Percentiles rank a stretch among this genome's conserved stretches.
These are phyloP conservation scores for Apamea epomidion DNA, from an alignment of 2,888 invertebrate species.

Conservation along the genomic window DNA sequence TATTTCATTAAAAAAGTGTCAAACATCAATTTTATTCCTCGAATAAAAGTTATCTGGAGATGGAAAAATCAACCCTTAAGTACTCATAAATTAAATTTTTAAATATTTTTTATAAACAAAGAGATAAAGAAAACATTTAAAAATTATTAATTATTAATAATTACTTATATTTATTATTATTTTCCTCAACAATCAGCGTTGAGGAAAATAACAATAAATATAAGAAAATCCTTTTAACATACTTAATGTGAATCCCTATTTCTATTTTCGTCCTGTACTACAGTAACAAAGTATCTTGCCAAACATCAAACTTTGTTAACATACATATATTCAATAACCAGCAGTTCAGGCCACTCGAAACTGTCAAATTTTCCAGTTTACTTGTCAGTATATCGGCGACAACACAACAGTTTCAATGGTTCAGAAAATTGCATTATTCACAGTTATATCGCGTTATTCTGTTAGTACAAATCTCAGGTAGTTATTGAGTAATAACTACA, in stretches of 20 bases:
- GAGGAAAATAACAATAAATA: background rate
- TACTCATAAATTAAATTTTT: too few relatives aligned
- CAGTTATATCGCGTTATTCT: background rate
- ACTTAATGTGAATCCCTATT: background rate
- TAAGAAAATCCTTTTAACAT: background rate
- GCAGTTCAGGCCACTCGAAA: too few relatives aligned
- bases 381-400: background rate
- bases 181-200: constrained; percentile 10
- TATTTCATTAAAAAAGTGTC: too few relatives aligned
- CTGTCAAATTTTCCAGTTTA: too few relatives aligned
- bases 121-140: too few relatives aligned
- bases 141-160: too few relatives aligned
- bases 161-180: background rate
- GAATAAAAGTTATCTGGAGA: too few relatives aligned
- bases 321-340: too few relatives aligned
- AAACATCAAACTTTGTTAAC: background rate
- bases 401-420: constrained; percentile 1
- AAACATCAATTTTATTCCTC: too few relatives aligned
- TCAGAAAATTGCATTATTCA: constrained; percentile 22
- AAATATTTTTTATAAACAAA: too few relatives aligned
- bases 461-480: background rate
- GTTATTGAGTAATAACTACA: background rate
- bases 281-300: background rate
- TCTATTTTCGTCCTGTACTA: background rate
- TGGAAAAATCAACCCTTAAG: too few relatives aligned